Conservation (phyloP, 2,113 vertebrate genomes). For the Regulus satrapa region DNA sequence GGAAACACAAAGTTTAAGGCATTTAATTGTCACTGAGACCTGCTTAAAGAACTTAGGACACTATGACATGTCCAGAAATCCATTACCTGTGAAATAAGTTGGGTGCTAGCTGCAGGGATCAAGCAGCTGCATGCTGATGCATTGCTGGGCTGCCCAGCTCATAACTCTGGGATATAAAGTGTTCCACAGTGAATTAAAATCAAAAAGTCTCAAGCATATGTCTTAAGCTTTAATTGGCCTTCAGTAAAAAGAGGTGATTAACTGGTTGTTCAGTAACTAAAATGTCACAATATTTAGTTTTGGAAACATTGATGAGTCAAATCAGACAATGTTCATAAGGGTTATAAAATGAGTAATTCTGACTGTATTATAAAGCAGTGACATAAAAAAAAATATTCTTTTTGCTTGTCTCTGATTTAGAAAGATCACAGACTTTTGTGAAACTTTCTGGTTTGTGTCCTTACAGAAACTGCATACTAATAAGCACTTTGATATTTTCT, state of each 20-base stretch:
- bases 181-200: not conserved
- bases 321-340: not conserved
- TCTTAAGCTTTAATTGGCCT: not conserved
- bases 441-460: not conserved
- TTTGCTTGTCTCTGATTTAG: not conserved
- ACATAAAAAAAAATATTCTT: not conserved
- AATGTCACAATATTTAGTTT: not conserved
- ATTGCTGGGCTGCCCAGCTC: not conserved
- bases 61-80: not conserved
- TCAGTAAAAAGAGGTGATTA: not conserved
- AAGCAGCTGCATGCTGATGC: not conserved
- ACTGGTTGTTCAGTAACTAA: not conserved
- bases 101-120: not conserved
- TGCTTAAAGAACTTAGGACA: not conserved
- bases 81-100: not conserved
- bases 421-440: not conserved
- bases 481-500: not conserved
- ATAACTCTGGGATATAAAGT: rapidly evolving
- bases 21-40: not conserved
- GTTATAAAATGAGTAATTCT: not conserved
- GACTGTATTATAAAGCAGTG: not conserved
- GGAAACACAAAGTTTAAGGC: not conserved
- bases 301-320: not conserved
- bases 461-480: not conserved
- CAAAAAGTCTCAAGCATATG: rapidly evolving